These are phyloP conservation scores for Heliconius charithonia DNA, from an alignment of 2,888 invertebrate genomes.

Conservation along the genomic window DNA sequence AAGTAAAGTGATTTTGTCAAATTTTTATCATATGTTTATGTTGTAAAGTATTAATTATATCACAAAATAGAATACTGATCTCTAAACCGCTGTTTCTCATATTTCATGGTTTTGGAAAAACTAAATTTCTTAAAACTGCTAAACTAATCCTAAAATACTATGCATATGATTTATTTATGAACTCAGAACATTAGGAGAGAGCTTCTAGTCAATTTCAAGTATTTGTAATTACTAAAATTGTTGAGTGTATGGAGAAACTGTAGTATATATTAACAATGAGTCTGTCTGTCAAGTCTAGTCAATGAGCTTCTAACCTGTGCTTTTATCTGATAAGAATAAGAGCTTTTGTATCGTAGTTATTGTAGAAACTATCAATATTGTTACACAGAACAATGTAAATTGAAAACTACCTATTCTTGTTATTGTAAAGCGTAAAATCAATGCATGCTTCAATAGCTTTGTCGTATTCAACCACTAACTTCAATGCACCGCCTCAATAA, in stretches of 20 bases:
- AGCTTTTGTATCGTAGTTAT: conserved; percentile 78
- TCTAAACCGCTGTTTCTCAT: background rate
- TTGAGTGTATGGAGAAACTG: background rate
- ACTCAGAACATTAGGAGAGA: background rate
- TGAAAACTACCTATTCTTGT: conserved; percentile 53
- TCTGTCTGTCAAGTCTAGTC: conserved; percentile 45
- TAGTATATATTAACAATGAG: conserved; percentile 35
- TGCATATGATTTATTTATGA: background rate
- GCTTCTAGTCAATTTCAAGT: conserved; percentile 22
- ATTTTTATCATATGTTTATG: background rate
- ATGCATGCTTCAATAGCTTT: conserved; percentile 53
- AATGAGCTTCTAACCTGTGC: conserved; percentile 77
- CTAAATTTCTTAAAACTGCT: background rate
- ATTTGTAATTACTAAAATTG: background rate
- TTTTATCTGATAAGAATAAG: conserved; percentile 71
- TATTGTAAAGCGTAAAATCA: conserved; percentile 55
- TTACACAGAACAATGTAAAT: conserved; percentile 55
- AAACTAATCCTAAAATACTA: too few relatives aligned
- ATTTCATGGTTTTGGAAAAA: background rate
- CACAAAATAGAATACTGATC: background rate
- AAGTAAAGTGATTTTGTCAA: background rate
- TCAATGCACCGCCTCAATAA: conserved; percentile 48
- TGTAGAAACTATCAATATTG: conserved; percentile 60
- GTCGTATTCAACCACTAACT: conserved; percentile 53
- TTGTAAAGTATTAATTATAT: background rate